Base-by-base conservation (phyloP, 2,113 vertebrate genomes). In the Scalopus aquaticus region DNA sequence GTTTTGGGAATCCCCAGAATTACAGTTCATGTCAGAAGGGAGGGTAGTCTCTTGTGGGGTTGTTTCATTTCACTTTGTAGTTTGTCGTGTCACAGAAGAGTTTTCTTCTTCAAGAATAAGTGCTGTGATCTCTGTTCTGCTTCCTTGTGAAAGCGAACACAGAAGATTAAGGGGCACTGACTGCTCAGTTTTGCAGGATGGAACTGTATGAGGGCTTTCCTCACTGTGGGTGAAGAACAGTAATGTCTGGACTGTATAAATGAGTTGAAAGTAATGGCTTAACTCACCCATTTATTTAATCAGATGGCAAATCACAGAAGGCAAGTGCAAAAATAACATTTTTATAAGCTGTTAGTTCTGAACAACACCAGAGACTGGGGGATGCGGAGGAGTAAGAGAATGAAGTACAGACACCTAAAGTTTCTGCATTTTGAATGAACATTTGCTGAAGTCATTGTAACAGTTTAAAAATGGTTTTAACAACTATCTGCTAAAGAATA, bases 221-320 rank as follows among this genome's bases (percentile, higher is more conserved):
- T 88, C 58, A 5, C 76, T 32, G 0, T 17, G 81, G 49, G 12
- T 74, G 46, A 84, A 82, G 72, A 85, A 65, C n/a, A 81, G 32
- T n/a, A 37, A 56, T 44, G 51, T 84, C 89, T 95, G 58, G 26
- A 88, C 39, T 51, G 80, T 70, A 39, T 83, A 5, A 58, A 28
- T 76, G 62, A 56, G 73, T 56, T 85, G 77, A 81, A 96, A 77
- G 39, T 79, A 93, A 88, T 82, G 46, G 37, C 62, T 80, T 69
- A 73, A 81, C 62, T 44, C 54, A 46, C 22, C 54, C 67, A 44
- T 69, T 73, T 90, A 90, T 82, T 82, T 49, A 92, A 93, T 94
- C 88, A 82, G 83, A 92, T 93, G 72, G 76, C 51, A 90, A 95
- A 74, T 56, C 65, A 82, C 94, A 93, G 92, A 97, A 94, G 95